A percentile compares a stretch with the other conserved stretches of the same genome.
Conservation (phyloP, 1,140 invertebrate genomes). For the Cephus cinctus region DNA sequence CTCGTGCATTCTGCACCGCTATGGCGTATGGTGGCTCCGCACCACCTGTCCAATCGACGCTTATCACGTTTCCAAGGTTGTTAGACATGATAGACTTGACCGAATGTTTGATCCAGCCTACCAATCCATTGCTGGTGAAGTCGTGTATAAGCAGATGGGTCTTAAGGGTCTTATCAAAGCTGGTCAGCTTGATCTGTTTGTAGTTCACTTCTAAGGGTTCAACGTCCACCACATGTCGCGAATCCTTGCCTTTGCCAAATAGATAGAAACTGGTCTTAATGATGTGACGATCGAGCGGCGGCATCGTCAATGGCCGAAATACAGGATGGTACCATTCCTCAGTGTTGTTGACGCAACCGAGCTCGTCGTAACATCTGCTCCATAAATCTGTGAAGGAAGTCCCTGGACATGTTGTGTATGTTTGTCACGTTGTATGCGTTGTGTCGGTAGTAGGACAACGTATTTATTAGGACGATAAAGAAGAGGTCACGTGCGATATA, state of each 20-base stretch:
- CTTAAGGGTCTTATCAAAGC: constrained; percentile 22
- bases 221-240: constrained; percentile 11
- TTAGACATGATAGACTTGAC: constrained; percentile 22
- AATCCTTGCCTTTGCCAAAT: constrained; percentile 16
- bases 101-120: constrained; percentile 43
- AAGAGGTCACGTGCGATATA: no score
- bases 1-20: constrained; percentile 58
- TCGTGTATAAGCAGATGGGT: constrained; percentile 39
- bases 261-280: constrained; percentile 39
- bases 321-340: constrained; percentile 35
- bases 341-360: constrained; percentile 36
- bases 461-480: no score
- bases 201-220: constrained; percentile 9
- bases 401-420: no score
- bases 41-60: constrained; percentile 46
- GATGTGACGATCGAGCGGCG: constrained; percentile 33
- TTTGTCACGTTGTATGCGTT: no score
- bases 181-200: constrained; percentile 22
- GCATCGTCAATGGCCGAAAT: constrained; percentile 36
- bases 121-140: constrained; percentile 42
- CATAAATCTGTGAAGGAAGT: no score
- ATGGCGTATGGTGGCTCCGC: constrained; percentile 56
- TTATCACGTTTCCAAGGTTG: constrained; percentile 33
- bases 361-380: constrained; percentile 33
- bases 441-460: no score